Base-by-base conservation (phyloP, 1,140 invertebrate genomes). In the Drosophila navojoa region DNA sequence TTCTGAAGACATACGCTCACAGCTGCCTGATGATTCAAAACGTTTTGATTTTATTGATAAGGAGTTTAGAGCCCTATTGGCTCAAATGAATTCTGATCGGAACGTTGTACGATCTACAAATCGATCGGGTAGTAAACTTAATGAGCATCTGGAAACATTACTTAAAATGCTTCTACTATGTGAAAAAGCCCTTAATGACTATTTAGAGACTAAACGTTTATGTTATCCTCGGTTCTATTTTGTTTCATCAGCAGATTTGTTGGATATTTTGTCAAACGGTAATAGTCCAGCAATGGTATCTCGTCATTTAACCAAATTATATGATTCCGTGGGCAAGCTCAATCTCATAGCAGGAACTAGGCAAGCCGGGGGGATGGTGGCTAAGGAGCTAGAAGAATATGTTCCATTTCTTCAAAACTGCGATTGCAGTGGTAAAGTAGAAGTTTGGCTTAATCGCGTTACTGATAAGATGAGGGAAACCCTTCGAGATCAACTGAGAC, bases 171-270 rank as follows among this genome's bases (percentile, higher is more conserved):
- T 99, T 44, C 95, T 95, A 7, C 90, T 98, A 0, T 99, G 98
- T 91, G 98, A 99, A 91, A 99, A 99, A 92, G 98, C 98, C 1
- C 93, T 99, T 22, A 96, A 98, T 25, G 96, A 99, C 92, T 99
- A 99, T 92, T 93, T 99, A 64, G 98, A 99, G 92, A 98, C 97
- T 0, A 99, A 99, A 91, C 93, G 98, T 73, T 92, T 98, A 45
- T 96, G 96, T 5, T 99, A 98, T 93, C 98, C 98, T 40, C 93
- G 97, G 35, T 99, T 99, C 91, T 99, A 99, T 91, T 99, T 99
- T 90, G 96, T 99, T 3, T 99, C 98, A 0, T 96, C 97, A 0
- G 96, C 97, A 4, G 98, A 99, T 94, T 93, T 99, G 15, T 93
- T 99, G 2, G 98, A 99, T 92, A 99, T 99, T 90, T 93, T 99